Conservation (phyloP, 2,888 invertebrate species). For the Lycocerus yunnanus region DNA sequence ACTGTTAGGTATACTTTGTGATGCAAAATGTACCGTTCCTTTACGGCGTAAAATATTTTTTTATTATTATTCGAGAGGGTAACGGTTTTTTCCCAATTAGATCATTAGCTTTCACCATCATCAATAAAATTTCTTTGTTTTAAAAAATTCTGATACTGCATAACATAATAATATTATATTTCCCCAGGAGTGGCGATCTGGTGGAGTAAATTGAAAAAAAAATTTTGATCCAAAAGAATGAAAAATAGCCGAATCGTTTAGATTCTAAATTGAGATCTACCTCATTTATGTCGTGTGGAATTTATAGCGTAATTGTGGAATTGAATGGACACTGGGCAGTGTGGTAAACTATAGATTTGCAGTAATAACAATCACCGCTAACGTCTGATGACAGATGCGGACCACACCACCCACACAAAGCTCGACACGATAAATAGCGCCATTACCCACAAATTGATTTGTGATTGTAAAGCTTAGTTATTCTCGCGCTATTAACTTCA, state of each 20-base stretch:
- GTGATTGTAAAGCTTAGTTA: conserved; percentile 40
- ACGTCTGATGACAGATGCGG: conserved; percentile 53
- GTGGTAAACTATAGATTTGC: conserved; percentile 19
- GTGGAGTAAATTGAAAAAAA: no score
- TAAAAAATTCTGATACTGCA: no score
- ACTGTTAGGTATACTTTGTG: conserved; percentile 11
- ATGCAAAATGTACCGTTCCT: conserved; percentile 2
- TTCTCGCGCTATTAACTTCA: conserved; percentile 48
- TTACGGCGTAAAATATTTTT: background rate
- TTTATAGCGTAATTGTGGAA: conserved; percentile 4
- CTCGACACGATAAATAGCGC: conserved; percentile 42
- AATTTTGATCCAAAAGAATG: background rate
- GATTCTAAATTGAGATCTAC: background rate
- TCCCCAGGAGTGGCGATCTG: no score
- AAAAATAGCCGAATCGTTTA: background rate
- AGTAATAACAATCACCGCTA: conserved; percentile 45
- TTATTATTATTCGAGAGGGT: background rate
- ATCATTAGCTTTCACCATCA: no score
- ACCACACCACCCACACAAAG: conserved; percentile 48
- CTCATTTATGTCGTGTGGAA: background rate
- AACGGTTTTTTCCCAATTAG: no score
- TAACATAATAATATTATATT: no score
- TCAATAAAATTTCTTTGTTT: no score
- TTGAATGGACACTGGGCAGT: conserved; percentile 32
- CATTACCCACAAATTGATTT: conserved; percentile 41